These are phyloP conservation scores for Chymomyza fuscimana DNA, from an alignment of 2,888 invertebrate genomes.

Conservation along the genomic window DNA sequence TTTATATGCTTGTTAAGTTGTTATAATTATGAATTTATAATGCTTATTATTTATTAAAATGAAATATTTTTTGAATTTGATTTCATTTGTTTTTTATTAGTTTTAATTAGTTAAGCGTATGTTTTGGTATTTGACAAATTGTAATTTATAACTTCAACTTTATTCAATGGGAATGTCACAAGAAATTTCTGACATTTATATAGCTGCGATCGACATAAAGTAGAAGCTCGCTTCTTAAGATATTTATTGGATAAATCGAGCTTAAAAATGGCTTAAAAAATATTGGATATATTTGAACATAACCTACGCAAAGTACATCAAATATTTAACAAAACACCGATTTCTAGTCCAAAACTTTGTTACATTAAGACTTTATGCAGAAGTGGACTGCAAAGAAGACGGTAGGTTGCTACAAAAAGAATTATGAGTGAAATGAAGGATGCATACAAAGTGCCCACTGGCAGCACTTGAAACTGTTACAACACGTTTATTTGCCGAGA, in stretches of 20 bases:
- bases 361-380: background rate
- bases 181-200: too few species aligned
- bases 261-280: too few species aligned
- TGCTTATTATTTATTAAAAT: background rate
- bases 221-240: too few species aligned
- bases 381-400: background rate
- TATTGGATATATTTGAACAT: too few species aligned
- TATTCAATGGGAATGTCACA: too few species aligned
- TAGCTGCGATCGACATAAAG: too few species aligned
- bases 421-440: background rate
- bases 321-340: too few species aligned
- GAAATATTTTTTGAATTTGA: background rate
- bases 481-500: slow-evolving; percentile 59
- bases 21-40: background rate
- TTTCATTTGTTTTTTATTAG: background rate
- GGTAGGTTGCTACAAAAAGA: background rate
- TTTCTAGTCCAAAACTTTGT: background rate
- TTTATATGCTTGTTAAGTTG: slow-evolving; percentile 1
- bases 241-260: too few species aligned
- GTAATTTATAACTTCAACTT: background rate
- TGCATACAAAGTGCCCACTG: slow-evolving; percentile 34
- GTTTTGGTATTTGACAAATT: background rate
- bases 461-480: slow-evolving; percentile 46
- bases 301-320: too few species aligned
- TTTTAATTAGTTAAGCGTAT: background rate